These are phyloP conservation scores for Pegoplata infirma DNA, from an alignment of 2,888 invertebrate genomes.

Conservation along the genomic window DNA sequence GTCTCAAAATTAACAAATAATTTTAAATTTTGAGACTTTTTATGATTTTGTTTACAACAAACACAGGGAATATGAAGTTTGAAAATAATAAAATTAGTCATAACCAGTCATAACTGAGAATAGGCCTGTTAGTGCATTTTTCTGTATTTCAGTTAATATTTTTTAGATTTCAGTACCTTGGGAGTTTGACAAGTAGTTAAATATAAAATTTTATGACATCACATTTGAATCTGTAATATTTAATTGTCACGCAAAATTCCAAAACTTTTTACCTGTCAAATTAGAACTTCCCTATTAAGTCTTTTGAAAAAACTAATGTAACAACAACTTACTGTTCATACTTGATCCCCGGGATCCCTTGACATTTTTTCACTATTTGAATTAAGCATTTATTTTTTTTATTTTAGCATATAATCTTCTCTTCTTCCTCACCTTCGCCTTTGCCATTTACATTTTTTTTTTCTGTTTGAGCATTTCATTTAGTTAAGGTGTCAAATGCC, in stretches of 20 bases:
- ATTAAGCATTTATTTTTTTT: not conserved
- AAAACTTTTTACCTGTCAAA: not conserved
- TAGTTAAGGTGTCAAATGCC: conserved; percentile 60
- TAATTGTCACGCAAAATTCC: not conserved
- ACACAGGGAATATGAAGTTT: too few species aligned
- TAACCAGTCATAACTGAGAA: too few species aligned
- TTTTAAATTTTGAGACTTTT: too few species aligned
- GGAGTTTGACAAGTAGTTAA: too few species aligned
- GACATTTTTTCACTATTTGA: conserved; percentile 27
- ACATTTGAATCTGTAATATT: too few species aligned
- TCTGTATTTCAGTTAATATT: too few species aligned
- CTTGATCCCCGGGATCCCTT: conserved; percentile 15
- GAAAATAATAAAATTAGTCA: too few species aligned
- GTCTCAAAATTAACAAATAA: too few species aligned
- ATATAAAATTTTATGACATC: too few species aligned
- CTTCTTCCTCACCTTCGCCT: not conserved
- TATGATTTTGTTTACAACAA: too few species aligned
- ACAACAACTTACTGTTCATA: conserved; percentile 21
- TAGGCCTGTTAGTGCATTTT: too few species aligned
- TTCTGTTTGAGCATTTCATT: conserved; percentile 36
- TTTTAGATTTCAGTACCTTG: too few species aligned
- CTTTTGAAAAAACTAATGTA: not conserved
- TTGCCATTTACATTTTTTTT: not conserved
- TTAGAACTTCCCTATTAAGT: conserved; percentile 27
- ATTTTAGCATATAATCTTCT: not conserved